phyloP scores from a whole-genome alignment of 2,888 invertebrate genomes.

The Mantis religiosa region DNA sequence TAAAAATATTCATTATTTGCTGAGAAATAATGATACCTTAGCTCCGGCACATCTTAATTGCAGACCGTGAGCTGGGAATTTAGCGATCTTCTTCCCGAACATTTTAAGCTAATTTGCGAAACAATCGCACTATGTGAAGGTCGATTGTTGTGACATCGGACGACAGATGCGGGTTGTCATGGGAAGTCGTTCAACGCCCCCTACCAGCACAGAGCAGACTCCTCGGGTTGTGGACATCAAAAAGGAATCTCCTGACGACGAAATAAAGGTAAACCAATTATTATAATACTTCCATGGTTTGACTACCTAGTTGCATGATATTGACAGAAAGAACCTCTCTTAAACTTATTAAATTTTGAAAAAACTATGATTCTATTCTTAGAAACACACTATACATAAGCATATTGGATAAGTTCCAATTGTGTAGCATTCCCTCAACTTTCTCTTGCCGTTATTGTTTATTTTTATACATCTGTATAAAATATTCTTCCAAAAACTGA shows the following conservation, averaged over 20 bases:
- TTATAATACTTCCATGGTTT: background rate
- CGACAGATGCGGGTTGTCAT: slow-evolving; percentile 42
- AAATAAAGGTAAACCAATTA: slow-evolving; percentile 61
- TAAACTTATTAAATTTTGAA: no score
- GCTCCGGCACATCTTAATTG: background rate
- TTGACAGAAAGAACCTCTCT: no score
- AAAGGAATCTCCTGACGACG: slow-evolving; percentile 68
- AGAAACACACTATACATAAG: no score
- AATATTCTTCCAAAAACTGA: no score
- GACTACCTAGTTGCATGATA: no score
- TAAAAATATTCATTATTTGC: background rate
- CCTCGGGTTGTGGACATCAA: slow-evolving; percentile 48
- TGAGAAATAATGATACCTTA: background rate
- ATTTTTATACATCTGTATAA: no score
- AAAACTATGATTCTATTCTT: no score
- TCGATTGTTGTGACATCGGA: background rate
- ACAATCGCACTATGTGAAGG: background rate
- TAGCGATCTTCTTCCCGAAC: background rate
- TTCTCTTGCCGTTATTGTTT: no score
- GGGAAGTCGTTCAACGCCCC: slow-evolving; percentile 52
- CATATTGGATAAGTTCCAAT: no score
- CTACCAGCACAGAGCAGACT: slow-evolving; percentile 29
- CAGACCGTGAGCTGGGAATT: background rate
- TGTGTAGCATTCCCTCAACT: no score
- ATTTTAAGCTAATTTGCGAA: background rate